phyloP scores from a whole-genome alignment of 2,113 vertebrate species.

The Electrona antarctica region DNA sequence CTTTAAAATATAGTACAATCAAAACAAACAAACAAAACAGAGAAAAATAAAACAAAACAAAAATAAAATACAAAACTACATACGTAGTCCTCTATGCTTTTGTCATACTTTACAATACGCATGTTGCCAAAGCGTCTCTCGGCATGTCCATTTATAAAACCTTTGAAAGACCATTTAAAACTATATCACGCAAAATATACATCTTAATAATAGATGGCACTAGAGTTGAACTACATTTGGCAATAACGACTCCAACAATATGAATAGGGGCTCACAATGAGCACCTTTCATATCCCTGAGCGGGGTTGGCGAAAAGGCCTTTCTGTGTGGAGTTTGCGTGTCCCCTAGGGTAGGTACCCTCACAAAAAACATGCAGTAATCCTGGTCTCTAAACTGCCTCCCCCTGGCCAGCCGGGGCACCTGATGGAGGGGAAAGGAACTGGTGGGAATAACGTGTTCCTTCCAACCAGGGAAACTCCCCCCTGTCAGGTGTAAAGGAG shows the following conservation, averaged over 20 bases:
- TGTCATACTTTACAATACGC: constrained; percentile 35
- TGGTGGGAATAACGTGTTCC: no score
- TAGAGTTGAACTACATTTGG: constrained; percentile 27
- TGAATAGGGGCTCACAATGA: not conserved
- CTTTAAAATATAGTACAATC: constrained; percentile 57
- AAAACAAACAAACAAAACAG: constrained; percentile 22
- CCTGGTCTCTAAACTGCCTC: no score
- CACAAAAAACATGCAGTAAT: no score
- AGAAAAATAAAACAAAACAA: constrained; percentile 51
- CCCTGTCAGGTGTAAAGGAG: no score
- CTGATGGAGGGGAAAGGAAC: no score
- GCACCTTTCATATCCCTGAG: no score
- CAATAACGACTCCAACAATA: constrained; percentile 15
- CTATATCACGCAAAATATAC: constrained; percentile 48
- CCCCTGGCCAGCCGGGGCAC: no score
- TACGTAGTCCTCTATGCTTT: constrained; percentile 45
- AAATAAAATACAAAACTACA: constrained; percentile 55
- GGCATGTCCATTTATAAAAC: constrained; percentile 16
- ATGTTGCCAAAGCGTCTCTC: constrained; percentile 27
- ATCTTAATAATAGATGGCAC: constrained; percentile 36
- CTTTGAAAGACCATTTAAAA: constrained; percentile 35
- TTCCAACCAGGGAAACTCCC: no score
- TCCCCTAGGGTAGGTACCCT: no score
- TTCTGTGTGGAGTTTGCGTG: no score
- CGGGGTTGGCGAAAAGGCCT: no score